phyloP scores from a whole-genome alignment of 2,113 vertebrate species.

The Paradoxurus hermaphroditus region DNA sequence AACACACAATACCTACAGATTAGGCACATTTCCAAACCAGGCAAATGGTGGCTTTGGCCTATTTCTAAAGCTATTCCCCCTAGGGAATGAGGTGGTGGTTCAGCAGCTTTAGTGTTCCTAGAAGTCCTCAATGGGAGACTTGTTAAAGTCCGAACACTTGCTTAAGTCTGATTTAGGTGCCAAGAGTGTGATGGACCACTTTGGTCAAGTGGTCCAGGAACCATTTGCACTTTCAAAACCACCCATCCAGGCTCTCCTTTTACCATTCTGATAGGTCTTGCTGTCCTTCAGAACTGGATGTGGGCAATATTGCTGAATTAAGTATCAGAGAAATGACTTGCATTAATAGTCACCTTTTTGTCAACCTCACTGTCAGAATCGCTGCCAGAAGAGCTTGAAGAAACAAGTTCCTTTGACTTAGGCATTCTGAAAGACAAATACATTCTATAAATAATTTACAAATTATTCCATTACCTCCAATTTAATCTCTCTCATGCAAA shows the following conservation, averaged over 20 bases:
- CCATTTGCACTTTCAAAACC: background rate
- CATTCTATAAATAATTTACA: constrained; percentile 21
- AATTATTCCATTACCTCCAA: background rate
- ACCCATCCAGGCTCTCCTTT: background rate
- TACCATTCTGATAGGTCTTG: background rate
- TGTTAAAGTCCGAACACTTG: background rate
- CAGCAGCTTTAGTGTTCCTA: background rate
- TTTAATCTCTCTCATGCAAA: background rate
- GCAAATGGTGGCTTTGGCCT: background rate
- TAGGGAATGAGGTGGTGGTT: background rate
- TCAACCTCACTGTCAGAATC: constrained; percentile 97
- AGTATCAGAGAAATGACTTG: background rate
- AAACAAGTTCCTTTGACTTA: constrained; percentile 97
- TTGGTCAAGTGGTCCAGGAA: background rate
- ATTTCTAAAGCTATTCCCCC: background rate
- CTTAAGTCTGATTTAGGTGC: background rate
- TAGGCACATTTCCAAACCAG: background rate
- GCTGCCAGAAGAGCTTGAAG: constrained; percentile 94
- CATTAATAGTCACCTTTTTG: constrained; percentile 89
- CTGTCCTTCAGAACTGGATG: background rate
- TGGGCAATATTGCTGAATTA: background rate
- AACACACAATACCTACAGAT: background rate
- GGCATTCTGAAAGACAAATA: constrained; percentile 91
- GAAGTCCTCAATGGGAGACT: background rate
- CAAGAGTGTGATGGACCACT: background rate